phyloP scores from a whole-genome alignment of 2,113 vertebrate genomes.

The Phaethornis superciliosus region DNA sequence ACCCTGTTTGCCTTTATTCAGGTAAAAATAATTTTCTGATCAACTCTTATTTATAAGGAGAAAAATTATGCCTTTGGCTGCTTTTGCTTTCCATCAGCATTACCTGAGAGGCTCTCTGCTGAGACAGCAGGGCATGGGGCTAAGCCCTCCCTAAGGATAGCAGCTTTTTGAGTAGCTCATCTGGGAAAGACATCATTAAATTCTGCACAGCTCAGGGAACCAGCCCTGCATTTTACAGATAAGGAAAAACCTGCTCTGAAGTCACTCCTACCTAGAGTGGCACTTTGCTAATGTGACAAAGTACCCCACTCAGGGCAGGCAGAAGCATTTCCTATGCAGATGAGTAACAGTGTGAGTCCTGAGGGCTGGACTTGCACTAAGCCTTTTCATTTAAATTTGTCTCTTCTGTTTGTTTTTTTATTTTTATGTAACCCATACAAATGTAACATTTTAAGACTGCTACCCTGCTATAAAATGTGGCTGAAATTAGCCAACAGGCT shows the following conservation, averaged over 20 bases:
- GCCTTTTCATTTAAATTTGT: not conserved
- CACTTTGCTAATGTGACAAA: not conserved
- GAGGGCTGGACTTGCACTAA: not conserved
- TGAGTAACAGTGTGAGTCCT: not conserved
- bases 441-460: not conserved
- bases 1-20: not conserved
- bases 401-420: not conserved
- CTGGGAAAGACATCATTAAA: not conserved
- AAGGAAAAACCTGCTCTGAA: not conserved
- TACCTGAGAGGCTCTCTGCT: not conserved
- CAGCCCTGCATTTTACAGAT: not conserved
- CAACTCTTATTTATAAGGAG: not conserved
- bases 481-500: not conserved
- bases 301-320: not conserved
- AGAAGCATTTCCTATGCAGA: not conserved
- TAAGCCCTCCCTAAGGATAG: not conserved
- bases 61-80: not conserved
- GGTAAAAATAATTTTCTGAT: not conserved
- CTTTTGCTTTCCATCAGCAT: not conserved
- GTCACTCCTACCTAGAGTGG: not conserved
- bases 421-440: not conserved
- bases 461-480: not conserved
- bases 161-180: not conserved
- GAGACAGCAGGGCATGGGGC: not conserved
- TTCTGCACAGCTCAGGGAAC: not conserved